Percentiles rank a stretch among this genome's conserved stretches.
Evolutionary conservation across 2,888 invertebrate species (phyloP).

Genomic region (Linnaemya tessellans): DNA sequence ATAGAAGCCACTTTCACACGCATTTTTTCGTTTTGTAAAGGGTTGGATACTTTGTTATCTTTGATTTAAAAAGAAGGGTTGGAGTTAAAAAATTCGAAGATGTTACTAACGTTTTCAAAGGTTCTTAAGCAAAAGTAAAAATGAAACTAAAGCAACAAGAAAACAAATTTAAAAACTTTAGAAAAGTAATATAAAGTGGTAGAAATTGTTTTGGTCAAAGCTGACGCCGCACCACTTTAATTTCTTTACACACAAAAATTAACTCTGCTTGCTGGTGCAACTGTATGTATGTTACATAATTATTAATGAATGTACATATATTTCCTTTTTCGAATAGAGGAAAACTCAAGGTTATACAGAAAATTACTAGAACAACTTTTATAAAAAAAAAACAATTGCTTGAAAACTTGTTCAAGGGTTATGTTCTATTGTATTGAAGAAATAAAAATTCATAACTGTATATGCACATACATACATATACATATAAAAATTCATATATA

Average conservation of each 20-base stretch:
- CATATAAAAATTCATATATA: background rate
- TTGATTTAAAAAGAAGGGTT: constrained; percentile 42
- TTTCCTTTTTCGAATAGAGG: background rate
- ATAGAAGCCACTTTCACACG: constrained; percentile 59
- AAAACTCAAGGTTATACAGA: constrained; percentile 44
- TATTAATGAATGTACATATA: background rate
- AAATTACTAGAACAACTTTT: constrained; percentile 22
- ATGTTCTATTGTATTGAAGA: background rate
- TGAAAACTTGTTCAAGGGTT: constrained; percentile 8
- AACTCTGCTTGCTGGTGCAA: background rate
- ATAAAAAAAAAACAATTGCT: constrained; percentile 24
- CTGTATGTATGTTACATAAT: background rate
- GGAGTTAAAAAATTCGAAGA: constrained; percentile 36
- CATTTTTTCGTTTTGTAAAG: constrained; percentile 39
- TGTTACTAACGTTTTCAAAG: constrained; percentile 23
- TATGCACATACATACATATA: background rate
- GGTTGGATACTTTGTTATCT: constrained; percentile 55
- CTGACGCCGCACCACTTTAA: background rate
- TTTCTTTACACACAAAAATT: background rate
- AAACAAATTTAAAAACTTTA: constrained; percentile 48
- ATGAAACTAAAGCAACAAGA: constrained; percentile 15
- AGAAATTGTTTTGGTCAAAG: constrained; percentile 1
- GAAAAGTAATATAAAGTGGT: constrained; percentile 23
- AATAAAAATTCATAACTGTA: background rate
- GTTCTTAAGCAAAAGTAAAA: constrained; percentile 11